Evolutionary conservation across 2,113 vertebrate genomes (phyloP).

Genomic region (Hepsetus odoe): DNA sequence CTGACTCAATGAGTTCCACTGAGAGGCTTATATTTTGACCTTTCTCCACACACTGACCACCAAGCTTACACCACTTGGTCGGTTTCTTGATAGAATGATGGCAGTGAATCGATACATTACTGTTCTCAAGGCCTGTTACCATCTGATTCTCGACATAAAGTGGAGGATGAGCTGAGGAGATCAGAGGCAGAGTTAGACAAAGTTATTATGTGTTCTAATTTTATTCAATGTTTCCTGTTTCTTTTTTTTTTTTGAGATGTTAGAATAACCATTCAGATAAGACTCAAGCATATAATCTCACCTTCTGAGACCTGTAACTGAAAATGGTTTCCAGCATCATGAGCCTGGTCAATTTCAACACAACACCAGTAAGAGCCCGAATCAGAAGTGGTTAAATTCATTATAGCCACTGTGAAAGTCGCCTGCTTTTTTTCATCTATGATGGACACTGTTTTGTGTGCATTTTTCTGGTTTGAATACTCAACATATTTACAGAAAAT

Average conservation of each 20-base stretch:
- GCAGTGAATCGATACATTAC: not conserved
- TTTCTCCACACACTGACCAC: not conserved
- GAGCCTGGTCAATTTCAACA: rapidly evolving
- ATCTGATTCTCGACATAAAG: conserved; percentile 27
- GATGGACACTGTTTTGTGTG: not conserved
- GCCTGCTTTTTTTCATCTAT: not conserved
- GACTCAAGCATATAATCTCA: conserved; percentile 22
- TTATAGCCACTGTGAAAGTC: conserved; percentile 6
- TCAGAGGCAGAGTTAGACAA: not conserved
- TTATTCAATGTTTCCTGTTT: not conserved
- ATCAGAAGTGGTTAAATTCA: not conserved
- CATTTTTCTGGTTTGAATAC: not conserved
- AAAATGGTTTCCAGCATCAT: not conserved
- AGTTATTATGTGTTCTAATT: not conserved
- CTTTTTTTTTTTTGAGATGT: not conserved
- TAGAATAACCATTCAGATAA: too few relatives aligned
- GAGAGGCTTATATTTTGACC: not conserved
- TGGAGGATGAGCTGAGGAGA: not conserved
- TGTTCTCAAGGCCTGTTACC: not conserved
- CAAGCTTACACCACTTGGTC: conserved; percentile 29
- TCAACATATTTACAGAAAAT: rapidly evolving
- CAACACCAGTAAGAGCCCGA: not conserved
- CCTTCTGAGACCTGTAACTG: conserved; percentile 7
- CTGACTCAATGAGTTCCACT: conserved; percentile 8
- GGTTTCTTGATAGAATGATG: not conserved